A percentile compares a stretch with the other conserved stretches of the same genome.
Evolutionary conservation across 2,888 invertebrate species (phyloP).

Genomic region (Rotaria magnacalcarata): DNA sequence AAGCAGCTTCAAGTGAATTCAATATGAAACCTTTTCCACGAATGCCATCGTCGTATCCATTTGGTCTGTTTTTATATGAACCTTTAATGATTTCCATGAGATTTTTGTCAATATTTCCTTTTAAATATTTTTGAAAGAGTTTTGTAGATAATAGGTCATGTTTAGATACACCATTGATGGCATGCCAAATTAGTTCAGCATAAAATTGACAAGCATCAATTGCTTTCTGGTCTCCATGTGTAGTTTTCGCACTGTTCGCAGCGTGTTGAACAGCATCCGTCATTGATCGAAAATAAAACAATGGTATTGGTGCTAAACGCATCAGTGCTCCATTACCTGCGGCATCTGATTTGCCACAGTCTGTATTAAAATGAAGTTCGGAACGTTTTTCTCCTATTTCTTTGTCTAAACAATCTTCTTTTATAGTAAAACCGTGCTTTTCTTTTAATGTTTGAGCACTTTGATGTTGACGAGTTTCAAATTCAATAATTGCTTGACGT

Average conservation of each 20-base stretch:
- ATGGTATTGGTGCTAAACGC: constrained; percentile 3
- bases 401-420: not conserved
- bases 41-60: not conserved
- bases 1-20: not conserved
- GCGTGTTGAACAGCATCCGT: not conserved
- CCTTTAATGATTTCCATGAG: not conserved
- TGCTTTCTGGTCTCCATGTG: not conserved
- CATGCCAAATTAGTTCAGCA: not conserved
- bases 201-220: constrained; percentile 1
- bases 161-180: not conserved
- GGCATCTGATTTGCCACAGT: not conserved
- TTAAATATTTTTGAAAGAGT: not conserved
- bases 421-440: not conserved
- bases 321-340: not conserved
- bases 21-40: not conserved
- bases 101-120: not conserved
- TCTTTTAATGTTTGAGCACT: not conserved
- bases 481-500: not conserved
- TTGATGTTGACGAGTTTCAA: not conserved
- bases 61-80: not conserved
- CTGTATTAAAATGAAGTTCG: not conserved
- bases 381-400: not conserved
- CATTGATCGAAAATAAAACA: not conserved
- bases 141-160: not conserved
- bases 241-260: not conserved